phyloP scores from a whole-genome alignment of 2,113 vertebrate genomes.

The Pituophis catenifer region DNA sequence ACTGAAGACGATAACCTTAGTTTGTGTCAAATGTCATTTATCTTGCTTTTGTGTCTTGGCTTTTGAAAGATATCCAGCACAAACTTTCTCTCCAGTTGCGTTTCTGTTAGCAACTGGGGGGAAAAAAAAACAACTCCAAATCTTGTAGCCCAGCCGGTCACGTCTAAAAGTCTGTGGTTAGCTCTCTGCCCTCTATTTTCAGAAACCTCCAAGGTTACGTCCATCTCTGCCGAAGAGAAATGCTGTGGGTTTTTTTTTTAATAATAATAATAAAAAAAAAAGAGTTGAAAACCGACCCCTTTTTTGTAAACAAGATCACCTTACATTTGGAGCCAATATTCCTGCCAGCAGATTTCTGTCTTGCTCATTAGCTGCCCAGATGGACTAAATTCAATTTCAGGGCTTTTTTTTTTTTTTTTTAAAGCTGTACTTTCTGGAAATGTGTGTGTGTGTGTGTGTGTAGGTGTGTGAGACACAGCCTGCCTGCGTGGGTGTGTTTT shows the following conservation, averaged over 20 bases:
- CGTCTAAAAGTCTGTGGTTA: background rate
- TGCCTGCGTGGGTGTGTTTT: slow-evolving; percentile 36
- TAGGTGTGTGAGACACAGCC: background rate
- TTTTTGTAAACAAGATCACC: slow-evolving; percentile 46
- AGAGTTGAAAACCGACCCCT: slow-evolving; percentile 32
- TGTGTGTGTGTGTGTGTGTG: background rate
- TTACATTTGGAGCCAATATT: slow-evolving; percentile 51
- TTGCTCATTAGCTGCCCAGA: slow-evolving; percentile 56
- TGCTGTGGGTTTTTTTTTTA: background rate
- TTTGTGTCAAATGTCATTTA: background rate
- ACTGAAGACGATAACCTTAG: background rate
- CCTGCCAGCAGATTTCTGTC: slow-evolving; percentile 50
- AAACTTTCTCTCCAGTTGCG: slow-evolving; percentile 16
- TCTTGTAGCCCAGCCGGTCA: background rate
- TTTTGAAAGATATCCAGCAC: background rate
- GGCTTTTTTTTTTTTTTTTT: background rate
- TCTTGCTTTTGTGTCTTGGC: background rate
- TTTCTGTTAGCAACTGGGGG: background rate
- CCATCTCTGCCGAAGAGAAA: slow-evolving; percentile 34
- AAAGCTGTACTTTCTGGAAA: background rate
- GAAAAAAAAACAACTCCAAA: background rate
- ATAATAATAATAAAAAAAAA: background rate
- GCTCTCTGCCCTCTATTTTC: slow-evolving; percentile 25
- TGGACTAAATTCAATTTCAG: slow-evolving; percentile 46
- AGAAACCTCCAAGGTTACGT: slow-evolving; percentile 2